Evolutionary conservation across 64 coral and sea anemone species (phyloP).

Genomic region (Orbicella faveolata): DNA sequence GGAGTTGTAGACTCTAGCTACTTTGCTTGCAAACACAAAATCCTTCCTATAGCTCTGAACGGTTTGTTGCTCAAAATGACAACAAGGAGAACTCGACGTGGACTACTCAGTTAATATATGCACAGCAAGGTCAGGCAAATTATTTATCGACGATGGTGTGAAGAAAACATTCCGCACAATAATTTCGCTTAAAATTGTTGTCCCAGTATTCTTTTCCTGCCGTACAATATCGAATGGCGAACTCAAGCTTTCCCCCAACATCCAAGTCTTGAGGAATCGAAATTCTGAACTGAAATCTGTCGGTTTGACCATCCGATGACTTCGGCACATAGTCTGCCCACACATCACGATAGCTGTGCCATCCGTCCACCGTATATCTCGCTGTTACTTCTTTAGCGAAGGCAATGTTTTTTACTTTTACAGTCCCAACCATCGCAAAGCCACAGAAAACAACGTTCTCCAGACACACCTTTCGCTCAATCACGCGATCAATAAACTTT

Average conservation of each 20-base stretch:
- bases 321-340: conserved; percentile 91
- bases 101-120: neutral
- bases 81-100: neutral
- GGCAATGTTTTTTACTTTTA: conserved; percentile 84
- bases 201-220: conserved; percentile 77
- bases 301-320: conserved; percentile 65
- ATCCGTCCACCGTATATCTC: conserved; percentile 75
- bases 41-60: neutral
- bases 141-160: conserved; percentile 28
- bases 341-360: conserved; percentile 68
- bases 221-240: conserved; percentile 68
- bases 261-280: conserved; percentile 65
- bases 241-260: conserved; percentile 68
- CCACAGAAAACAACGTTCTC: conserved; percentile 87
- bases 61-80: neutral
- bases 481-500: conserved; percentile 47
- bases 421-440: conserved; percentile 73
- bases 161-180: conserved; percentile 61
- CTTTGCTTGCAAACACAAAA: neutral
- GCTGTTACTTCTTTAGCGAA: conserved; percentile 88
- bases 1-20: neutral
- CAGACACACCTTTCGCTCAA: conserved; percentile 74
- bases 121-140: neutral
- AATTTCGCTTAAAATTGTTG: conserved; percentile 75
- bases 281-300: conserved; percentile 88